Conservation (phyloP, 2,113 vertebrate genomes). For the Sigmodon hispidus region DNA sequence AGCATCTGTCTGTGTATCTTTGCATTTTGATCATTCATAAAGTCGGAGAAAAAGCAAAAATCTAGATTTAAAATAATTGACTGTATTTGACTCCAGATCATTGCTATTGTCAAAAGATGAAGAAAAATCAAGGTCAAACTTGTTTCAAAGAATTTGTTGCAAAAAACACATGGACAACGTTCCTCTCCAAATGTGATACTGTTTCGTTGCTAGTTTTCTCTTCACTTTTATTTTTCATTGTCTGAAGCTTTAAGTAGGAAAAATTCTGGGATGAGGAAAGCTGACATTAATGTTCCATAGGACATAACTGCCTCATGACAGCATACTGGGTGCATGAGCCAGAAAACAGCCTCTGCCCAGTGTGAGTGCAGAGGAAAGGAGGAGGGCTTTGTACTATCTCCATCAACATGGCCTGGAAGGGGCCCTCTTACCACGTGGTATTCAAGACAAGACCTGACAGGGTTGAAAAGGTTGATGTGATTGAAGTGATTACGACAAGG, state of each 20-base stretch:
- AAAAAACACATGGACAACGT: neutral
- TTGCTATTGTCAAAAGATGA: neutral
- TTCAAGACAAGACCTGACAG: neutral
- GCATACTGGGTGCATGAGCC: no score
- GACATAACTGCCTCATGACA: neutral
- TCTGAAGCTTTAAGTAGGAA: neutral
- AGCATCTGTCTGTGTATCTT: neutral
- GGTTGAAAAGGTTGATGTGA: neutral
- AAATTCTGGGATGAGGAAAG: neutral
- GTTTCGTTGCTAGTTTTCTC: neutral
- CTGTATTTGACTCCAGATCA: neutral
- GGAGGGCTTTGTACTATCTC: accelerated
- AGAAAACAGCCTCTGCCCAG: neutral
- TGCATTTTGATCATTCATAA: neutral
- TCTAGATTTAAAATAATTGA: neutral
- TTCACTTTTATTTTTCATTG: neutral
- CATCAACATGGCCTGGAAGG: accelerated
- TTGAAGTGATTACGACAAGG: neutral
- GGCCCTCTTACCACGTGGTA: neutral
- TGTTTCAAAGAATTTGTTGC: constrained; percentile 1
- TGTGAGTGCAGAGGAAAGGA: accelerated
- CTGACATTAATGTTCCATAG: neutral
- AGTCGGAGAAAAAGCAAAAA: neutral
- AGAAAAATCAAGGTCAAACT: neutral
- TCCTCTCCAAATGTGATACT: neutral